These are phyloP conservation scores for Cygnus atratus DNA, from an alignment of 2,113 vertebrate genomes.

Conservation along the genomic window DNA sequence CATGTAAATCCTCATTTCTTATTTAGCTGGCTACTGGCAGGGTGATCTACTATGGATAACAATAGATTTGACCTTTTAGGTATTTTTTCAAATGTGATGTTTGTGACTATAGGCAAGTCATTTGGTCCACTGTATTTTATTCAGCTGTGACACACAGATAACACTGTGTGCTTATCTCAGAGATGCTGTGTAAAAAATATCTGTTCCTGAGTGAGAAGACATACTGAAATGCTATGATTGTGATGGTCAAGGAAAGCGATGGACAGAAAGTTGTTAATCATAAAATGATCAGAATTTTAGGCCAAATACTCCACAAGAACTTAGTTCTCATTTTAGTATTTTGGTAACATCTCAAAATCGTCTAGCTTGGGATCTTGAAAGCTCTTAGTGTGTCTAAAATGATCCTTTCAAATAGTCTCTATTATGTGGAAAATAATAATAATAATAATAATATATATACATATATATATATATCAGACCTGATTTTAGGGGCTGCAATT, in stretches of 20 bases:
- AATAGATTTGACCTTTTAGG: neutral
- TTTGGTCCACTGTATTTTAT: neutral
- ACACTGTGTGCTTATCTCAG: neutral
- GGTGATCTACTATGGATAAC: neutral
- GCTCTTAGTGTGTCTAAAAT: neutral
- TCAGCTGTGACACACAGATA: neutral
- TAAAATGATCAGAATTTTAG: neutral
- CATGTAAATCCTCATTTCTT: neutral
- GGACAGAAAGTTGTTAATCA: neutral
- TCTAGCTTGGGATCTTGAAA: neutral
- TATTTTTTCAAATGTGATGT: neutral
- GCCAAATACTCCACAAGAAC: rapidly evolving
- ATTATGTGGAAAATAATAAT: neutral
- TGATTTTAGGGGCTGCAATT: neutral
- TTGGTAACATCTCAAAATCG: neutral
- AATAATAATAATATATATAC: too few species aligned
- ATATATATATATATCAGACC: neutral
- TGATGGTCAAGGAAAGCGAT: neutral
- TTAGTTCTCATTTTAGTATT: neutral
- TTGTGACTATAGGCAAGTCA: neutral
- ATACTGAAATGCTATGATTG: neutral
- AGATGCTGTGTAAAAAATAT: neutral
- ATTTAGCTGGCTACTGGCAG: neutral
- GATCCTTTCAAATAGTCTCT: neutral
- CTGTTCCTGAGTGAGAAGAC: neutral